Conservation (phyloP, 2,888 invertebrate species). For the Heliconius charithonia region DNA sequence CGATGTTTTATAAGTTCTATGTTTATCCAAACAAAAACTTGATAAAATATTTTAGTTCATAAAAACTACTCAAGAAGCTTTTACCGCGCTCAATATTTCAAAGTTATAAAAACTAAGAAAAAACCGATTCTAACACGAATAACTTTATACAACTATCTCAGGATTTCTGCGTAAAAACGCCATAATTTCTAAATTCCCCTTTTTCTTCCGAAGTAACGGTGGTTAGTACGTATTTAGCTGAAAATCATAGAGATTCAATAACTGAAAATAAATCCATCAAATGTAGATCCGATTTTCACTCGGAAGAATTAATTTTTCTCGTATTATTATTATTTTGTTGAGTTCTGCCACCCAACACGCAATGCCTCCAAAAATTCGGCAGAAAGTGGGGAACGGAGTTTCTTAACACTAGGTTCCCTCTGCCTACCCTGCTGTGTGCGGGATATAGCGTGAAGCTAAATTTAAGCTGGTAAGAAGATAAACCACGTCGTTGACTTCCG, state of each 20-base stretch:
- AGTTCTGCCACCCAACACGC: too few relatives aligned
- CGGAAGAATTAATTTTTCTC: too few relatives aligned
- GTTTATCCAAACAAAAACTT: not conserved
- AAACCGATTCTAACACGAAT: not conserved
- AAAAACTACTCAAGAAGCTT: constrained; percentile 12
- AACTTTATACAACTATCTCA: not conserved
- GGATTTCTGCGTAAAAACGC: not conserved
- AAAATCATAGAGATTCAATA: not conserved
- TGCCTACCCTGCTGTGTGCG: too few relatives aligned
- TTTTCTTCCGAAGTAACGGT: not conserved
- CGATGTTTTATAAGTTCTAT: not conserved
- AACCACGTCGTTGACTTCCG: too few relatives aligned
- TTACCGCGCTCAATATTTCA: not conserved
- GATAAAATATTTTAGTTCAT: not conserved
- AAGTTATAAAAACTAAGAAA: constrained; percentile 4
- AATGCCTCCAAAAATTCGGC: too few relatives aligned
- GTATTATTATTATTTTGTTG: too few relatives aligned
- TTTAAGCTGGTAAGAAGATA: too few relatives aligned
- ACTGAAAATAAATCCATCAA: not conserved
- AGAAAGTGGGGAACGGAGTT: too few relatives aligned
- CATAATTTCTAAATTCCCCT: not conserved
- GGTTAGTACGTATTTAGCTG: not conserved
- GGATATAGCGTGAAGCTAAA: too few relatives aligned
- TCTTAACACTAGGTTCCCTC: too few relatives aligned
- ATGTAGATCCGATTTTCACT: too few relatives aligned